Percentiles rank a stretch among this genome's conserved stretches.
These are phyloP conservation scores for Dinocampus coccinellae DNA, from an alignment of 2,888 invertebrate species.

Conservation along the genomic window DNA sequence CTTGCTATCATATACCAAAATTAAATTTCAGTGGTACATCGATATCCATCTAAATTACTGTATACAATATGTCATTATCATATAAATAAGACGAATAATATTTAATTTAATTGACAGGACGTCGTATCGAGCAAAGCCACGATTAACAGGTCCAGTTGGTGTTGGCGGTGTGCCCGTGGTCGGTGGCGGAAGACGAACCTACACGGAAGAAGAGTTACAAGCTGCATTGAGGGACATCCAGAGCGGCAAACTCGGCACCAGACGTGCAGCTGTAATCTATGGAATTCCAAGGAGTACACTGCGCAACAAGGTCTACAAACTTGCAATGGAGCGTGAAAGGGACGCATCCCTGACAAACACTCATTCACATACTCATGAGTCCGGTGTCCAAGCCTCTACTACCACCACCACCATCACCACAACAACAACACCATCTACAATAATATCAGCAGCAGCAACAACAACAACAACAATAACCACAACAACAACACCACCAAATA, in stretches of 20 bases:
- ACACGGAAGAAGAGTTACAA: constrained; percentile 96
- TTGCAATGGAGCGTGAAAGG: constrained; percentile 79
- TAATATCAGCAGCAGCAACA: constrained; percentile 55
- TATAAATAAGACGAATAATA: background rate
- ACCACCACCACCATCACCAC: constrained; percentile 54
- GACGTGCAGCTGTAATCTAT: constrained; percentile 94
- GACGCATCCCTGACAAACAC: constrained; percentile 74
- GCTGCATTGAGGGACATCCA: constrained; percentile 95
- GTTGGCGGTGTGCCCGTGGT: constrained; percentile 87
- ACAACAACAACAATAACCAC: constrained; percentile 61
- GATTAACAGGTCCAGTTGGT: constrained; percentile 78
- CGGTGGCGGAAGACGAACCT: constrained; percentile 82
- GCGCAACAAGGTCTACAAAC: constrained; percentile 93
- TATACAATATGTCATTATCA: background rate
- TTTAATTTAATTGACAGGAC: constrained; percentile 55
- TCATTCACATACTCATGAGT: constrained; percentile 65
- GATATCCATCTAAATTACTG: background rate
- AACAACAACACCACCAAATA: constrained; percentile 64
- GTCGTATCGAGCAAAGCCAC: constrained; percentile 78
- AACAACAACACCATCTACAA: constrained; percentile 55
- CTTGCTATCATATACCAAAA: background rate
- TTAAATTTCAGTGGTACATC: background rate
- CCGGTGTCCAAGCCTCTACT: constrained; percentile 59
- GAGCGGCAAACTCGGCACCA: constrained; percentile 91
- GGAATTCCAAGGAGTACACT: constrained; percentile 97